phyloP scores from a whole-genome alignment of 2,797 vertebrate genomes.

The Coracias cyanogaster region DNA sequence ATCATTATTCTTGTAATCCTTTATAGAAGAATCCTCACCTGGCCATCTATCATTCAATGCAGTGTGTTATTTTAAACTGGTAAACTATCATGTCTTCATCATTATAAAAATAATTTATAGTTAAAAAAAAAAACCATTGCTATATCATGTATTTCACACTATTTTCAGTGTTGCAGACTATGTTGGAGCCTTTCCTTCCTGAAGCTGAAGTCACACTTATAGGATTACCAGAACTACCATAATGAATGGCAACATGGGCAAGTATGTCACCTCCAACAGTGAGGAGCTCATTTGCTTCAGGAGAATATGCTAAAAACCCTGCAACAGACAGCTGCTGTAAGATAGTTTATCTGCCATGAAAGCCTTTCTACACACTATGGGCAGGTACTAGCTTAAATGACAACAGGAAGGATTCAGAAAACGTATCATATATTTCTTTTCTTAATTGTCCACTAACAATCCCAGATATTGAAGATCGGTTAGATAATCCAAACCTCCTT shows the following conservation, averaged over 20 bases:
- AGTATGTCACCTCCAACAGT: background rate
- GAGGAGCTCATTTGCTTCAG: background rate
- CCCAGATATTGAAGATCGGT: background rate
- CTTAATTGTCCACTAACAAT: background rate
- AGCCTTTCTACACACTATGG: background rate
- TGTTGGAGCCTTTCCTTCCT: background rate
- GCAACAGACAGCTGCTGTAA: background rate
- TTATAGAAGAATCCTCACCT: background rate
- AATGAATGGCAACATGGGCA: background rate
- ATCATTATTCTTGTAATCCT: background rate
- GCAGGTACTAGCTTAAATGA: background rate
- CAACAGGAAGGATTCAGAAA: background rate
- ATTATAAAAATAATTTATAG: background rate
- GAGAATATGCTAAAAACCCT: background rate
- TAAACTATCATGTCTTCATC: background rate
- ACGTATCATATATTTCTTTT: background rate
- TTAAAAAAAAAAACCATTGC: background rate
- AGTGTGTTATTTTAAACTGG: background rate
- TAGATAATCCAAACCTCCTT: background rate
- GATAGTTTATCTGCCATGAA: background rate
- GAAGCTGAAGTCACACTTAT: background rate
- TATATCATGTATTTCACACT: background rate
- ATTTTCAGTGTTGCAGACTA: background rate
- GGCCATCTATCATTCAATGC: background rate
- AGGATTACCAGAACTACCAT: background rate